Conservation (phyloP, 1,140 invertebrate species). For the Leptopilina clavipes region DNA sequence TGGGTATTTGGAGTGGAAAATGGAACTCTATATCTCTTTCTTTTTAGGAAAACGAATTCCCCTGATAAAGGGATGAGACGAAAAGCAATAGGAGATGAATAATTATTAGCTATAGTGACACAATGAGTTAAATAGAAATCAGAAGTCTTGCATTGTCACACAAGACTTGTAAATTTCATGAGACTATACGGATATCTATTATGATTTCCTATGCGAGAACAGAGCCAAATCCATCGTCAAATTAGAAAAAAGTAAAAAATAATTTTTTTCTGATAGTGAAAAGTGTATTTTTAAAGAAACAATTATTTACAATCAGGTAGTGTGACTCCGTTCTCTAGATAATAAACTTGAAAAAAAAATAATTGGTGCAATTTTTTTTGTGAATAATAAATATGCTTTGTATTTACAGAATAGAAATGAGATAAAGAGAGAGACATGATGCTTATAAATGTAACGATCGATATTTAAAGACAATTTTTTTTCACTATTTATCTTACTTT, state of each 20-base stretch:
- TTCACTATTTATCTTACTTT: constrained; percentile 12
- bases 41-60: neutral
- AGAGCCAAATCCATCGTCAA: neutral
- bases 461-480: constrained; percentile 6
- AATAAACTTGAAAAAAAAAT: neutral
- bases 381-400: constrained; percentile 16
- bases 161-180: neutral
- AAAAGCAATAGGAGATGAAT: neutral
- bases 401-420: constrained; percentile 20
- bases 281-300: neutral
- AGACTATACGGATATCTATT: neutral
- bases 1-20: no score
- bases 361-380: neutral
- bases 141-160: neutral
- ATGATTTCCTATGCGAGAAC: neutral
- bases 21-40: no score
- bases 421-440: neutral
- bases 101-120: neutral
- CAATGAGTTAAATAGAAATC: neutral
- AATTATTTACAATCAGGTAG: neutral
- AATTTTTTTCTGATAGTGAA: neutral
- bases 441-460: constrained; percentile 1
- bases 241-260: neutral
- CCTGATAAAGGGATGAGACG: neutral
- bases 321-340: neutral